phyloP scores from a whole-genome alignment of 1,140 invertebrate genomes.

The Bombus breviceps region DNA sequence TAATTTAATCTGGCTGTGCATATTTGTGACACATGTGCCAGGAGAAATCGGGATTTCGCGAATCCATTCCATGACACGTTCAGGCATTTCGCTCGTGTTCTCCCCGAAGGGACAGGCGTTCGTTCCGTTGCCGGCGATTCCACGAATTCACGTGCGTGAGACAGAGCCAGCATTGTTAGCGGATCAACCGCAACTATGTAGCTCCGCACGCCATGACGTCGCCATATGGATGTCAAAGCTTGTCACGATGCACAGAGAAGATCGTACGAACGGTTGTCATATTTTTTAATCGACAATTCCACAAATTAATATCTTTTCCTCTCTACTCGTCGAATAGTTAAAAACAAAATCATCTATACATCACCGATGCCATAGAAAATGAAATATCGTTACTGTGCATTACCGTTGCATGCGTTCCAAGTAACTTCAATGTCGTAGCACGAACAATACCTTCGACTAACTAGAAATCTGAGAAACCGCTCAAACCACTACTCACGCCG shows the following conservation, averaged over 20 bases:
- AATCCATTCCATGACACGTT: slow-evolving; percentile 5
- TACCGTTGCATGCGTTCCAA: background rate
- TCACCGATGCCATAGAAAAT: no score
- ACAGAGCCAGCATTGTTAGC: slow-evolving; percentile 58
- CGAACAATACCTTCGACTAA: no score
- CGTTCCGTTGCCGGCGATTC: slow-evolving; percentile 57
- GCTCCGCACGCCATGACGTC: background rate
- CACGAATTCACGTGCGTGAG: slow-evolving; percentile 57
- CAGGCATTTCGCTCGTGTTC: slow-evolving; percentile 50
- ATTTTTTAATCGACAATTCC: background rate
- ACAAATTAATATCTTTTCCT: background rate
- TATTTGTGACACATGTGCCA: slow-evolving; percentile 36
- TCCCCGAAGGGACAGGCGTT: slow-evolving; percentile 65
- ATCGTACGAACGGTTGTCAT: background rate
- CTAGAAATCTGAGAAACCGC: background rate
- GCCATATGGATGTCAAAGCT: background rate
- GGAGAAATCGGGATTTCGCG: slow-evolving; percentile 52
- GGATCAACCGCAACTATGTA: slow-evolving; percentile 21
- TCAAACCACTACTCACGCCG: no score
- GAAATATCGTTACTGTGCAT: background rate
- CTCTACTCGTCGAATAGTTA: background rate
- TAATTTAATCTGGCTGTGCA: slow-evolving; percentile 8
- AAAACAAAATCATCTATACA: background rate
- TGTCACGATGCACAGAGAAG: background rate
- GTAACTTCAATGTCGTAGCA: background rate